These are phyloP conservation scores for Takifugu flavidus DNA, from an alignment of 2,113 vertebrate species.

Conservation along the genomic window DNA sequence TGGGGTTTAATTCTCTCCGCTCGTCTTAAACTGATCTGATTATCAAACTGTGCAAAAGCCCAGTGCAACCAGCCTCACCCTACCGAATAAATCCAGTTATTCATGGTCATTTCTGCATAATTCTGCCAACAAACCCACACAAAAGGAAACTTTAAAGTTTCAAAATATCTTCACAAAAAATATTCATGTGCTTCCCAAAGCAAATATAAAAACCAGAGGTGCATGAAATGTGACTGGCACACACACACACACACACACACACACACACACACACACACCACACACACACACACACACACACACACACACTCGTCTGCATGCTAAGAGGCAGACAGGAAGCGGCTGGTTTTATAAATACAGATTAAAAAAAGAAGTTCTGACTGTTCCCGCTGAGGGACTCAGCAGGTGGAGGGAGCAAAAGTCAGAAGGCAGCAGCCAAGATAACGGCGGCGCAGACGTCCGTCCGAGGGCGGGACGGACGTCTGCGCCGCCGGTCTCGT, in stretches of 20 bases:
- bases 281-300: not conserved
- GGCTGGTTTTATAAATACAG: not conserved
- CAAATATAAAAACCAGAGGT: slow-evolving; percentile 4
- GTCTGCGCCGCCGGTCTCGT: too few relatives aligned
- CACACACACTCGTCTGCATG: slow-evolving; percentile 16
- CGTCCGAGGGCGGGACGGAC: not conserved
- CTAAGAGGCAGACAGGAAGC: not conserved
- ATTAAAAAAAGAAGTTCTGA: too few relatives aligned
- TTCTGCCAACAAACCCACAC: too few relatives aligned
- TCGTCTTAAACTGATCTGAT: too few relatives aligned
- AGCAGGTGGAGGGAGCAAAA: slow-evolving; percentile 4
- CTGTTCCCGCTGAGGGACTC: too few relatives aligned
- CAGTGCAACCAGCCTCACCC: too few relatives aligned
- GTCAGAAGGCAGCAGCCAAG: not conserved
- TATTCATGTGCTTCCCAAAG: not conserved
- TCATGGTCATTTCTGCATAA: too few relatives aligned
- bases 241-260: not conserved
- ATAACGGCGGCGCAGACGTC: not conserved
- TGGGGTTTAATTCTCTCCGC: too few relatives aligned
- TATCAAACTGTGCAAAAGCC: too few relatives aligned
- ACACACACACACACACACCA: not conserved
- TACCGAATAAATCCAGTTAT: too few relatives aligned
- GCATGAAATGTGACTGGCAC: slow-evolving; percentile 26
- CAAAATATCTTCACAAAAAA: too few relatives aligned
- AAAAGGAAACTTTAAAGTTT: too few relatives aligned